Percentiles rank a stretch among this genome's conserved stretches.
phyloP scores from a whole-genome alignment of 2,113 vertebrate genomes.

The pig (Sus scrofa) region DNA sequence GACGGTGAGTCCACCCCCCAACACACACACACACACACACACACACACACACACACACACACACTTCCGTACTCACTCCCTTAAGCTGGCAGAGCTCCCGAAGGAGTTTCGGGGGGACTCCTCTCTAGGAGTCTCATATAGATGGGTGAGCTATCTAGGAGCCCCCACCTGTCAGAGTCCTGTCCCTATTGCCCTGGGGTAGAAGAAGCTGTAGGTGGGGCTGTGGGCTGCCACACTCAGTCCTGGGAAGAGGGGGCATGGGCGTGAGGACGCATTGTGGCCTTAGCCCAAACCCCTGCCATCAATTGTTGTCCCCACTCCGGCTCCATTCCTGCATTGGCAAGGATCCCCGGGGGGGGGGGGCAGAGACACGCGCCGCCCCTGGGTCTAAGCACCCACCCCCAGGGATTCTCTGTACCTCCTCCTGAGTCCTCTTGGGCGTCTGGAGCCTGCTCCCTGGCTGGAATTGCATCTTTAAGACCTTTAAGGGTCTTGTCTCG shows the following conservation, averaged over 20 bases:
- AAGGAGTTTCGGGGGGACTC: not conserved
- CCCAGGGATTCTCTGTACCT: not conserved
- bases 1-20: conserved; percentile 89
- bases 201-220: not conserved
- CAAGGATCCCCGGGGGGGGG: not conserved
- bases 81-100: not conserved
- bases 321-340: not conserved
- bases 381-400: not conserved
- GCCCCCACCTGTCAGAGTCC: not conserved
- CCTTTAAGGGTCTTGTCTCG: not conserved
- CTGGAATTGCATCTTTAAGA: not conserved
- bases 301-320: not conserved
- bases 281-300: not conserved
- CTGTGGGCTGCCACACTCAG: not conserved
- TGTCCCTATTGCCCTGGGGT: not conserved
- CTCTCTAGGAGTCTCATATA: not conserved
- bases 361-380: not conserved
- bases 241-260: not conserved
- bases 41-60: too few species aligned
- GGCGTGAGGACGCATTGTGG: not conserved
- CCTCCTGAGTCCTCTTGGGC: not conserved
- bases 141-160: not conserved
- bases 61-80: not conserved
- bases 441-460: not conserved
- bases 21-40: too few species aligned